Conservation (phyloP, 1,140 invertebrate genomes). For the Drosophila sp. region DNA sequence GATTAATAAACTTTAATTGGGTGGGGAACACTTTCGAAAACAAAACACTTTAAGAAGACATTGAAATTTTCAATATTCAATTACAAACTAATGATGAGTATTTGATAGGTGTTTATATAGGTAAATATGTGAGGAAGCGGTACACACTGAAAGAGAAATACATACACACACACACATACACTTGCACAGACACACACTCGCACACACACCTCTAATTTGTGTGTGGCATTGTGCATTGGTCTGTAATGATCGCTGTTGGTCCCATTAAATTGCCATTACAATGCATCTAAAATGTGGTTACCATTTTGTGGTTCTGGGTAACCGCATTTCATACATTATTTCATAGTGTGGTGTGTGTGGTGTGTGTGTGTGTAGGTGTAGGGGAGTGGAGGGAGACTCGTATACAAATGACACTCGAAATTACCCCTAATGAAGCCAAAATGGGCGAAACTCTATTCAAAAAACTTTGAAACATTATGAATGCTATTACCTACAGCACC, state of each 20-base stretch:
- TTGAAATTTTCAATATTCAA: constrained; percentile 1
- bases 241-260: constrained; percentile 22
- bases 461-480: constrained; percentile 50
- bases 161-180: not conserved
- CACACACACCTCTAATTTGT: not conserved
- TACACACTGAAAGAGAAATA: too few species aligned
- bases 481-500: constrained; percentile 32
- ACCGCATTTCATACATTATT: constrained; percentile 24
- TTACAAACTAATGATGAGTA: not conserved
- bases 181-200: not conserved
- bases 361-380: too few species aligned
- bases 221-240: not conserved
- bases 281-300: constrained; percentile 30
- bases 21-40: too few species aligned
- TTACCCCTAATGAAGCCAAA: constrained; percentile 63
- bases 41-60: too few species aligned
- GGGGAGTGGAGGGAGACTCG: not conserved
- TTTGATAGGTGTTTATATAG: constrained; percentile 14
- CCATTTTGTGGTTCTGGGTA: not conserved
- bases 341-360: too few species aligned
- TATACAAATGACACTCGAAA: constrained; percentile 58
- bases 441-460: constrained; percentile 19
- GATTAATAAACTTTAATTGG: too few species aligned
- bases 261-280: constrained; percentile 70
- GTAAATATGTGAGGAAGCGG: constrained; percentile 16